Percentiles rank a stretch among this genome's conserved stretches.
phyloP scores from a whole-genome alignment of 2,113 vertebrate genomes.

The Onychostruthus taczanowskii region DNA sequence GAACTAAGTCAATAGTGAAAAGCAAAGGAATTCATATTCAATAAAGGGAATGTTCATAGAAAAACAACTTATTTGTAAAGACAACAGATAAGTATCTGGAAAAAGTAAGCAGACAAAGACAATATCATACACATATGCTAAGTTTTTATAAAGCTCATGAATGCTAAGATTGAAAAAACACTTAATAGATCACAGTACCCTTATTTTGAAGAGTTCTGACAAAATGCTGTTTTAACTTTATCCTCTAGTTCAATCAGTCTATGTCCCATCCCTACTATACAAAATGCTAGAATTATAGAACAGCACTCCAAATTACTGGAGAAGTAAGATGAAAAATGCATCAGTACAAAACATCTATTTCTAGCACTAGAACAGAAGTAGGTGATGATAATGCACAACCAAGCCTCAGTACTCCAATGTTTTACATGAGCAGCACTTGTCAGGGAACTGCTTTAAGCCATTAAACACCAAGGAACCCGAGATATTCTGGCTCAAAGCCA shows the following conservation, averaged over 20 bases:
- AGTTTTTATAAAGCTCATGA: neutral
- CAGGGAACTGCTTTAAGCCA: neutral
- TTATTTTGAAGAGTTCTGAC: neutral
- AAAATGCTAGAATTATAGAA: neutral
- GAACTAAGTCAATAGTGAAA: neutral
- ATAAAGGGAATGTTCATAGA: neutral
- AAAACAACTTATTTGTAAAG: neutral
- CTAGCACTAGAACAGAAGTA: constrained; percentile 1
- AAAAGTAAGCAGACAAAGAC: neutral
- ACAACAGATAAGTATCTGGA: neutral
- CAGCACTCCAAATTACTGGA: neutral
- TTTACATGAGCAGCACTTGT: neutral
- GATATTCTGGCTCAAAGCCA: neutral
- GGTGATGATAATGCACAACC: neutral
- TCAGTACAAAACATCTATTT: constrained; percentile 21
- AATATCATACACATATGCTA: neutral
- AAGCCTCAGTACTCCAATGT: neutral
- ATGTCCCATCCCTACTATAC: neutral
- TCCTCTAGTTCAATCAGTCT: neutral
- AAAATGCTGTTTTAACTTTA: neutral
- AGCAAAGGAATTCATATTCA: neutral
- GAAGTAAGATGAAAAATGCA: neutral
- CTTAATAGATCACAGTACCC: neutral
- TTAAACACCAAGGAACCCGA: neutral
- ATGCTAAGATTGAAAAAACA: neutral